These are phyloP conservation scores for Jacana jacana DNA, from an alignment of 2,113 vertebrate species.

Conservation along the genomic window DNA sequence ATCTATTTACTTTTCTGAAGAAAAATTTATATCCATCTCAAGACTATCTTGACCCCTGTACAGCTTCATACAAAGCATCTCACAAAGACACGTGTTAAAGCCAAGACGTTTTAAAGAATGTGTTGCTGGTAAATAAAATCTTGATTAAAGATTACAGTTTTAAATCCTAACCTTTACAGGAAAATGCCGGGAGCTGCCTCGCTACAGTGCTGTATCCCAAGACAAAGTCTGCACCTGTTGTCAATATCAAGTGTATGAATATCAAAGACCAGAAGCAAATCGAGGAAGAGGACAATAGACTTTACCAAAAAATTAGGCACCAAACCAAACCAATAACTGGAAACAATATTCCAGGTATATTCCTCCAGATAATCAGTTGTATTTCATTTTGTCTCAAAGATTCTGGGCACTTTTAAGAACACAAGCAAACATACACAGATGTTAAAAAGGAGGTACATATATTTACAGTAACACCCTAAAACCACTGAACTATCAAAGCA, in stretches of 20 bases:
- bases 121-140: background rate
- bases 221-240: slow-evolving; percentile 42
- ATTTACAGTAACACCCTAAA: background rate
- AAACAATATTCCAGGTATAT: slow-evolving; percentile 70
- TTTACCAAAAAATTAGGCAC: slow-evolving; percentile 65
- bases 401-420: background rate
- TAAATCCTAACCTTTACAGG: background rate
- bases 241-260: slow-evolving; percentile 59
- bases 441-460: background rate
- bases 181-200: slow-evolving; percentile 58
- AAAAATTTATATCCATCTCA: background rate
- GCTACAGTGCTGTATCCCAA: slow-evolving; percentile 69
- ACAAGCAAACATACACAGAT: rapidly evolving
- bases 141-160: background rate
- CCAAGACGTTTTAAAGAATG: background rate
- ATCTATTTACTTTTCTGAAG: background rate
- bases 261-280: background rate
- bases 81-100: background rate
- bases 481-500: background rate
- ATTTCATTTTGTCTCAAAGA: background rate
- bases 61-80: background rate
- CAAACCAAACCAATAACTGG: slow-evolving; percentile 11
- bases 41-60: background rate
- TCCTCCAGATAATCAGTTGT: background rate
- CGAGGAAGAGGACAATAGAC: slow-evolving; percentile 38